Base-by-base conservation (phyloP, 1,140 invertebrate genomes). In the Conus ventricosus region DNA sequence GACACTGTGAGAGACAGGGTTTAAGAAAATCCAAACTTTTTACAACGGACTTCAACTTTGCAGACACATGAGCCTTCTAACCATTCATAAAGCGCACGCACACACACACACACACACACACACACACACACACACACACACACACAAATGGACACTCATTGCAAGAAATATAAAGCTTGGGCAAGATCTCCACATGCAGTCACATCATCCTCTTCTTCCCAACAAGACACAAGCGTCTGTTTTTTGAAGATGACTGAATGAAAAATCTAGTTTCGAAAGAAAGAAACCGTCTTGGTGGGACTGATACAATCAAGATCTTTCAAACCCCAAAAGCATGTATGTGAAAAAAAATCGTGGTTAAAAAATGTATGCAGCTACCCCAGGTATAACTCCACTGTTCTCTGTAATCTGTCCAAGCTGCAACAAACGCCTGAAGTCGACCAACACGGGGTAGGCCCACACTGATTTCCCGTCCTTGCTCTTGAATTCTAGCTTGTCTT, bases 401-500 rank as follows among this genome's bases (percentile, higher is more conserved):
- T 88, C 75, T 17, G 80, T 60, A 13, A 80, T 60, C 23, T 89
- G 89, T 75, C 89, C 51, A 76, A 93, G 89, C 82, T 92, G 91
- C 13, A 94, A 15, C 20, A 94, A 85, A 78, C 94, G 88, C 13
- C 91, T 88, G 88, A 94, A 93, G 90, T 94, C 94, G 27, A 94
- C 92, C 15, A 94, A 89, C 23, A 94, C 91, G 17, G 94, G 93
- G 82, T 90, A 92, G 5, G 88, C 93, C 60, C 90, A 88, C 11
- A 94, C 90, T 13, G 27, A 76, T 71, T 93, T 83, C 11, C 94
- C 93, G 53, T 89, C 90, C 85, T 90, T 92, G 75, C 92, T 92
- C 75, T 89, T 91, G 84, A 94, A 94, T 67, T 88, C 88, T 82
- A 90, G 85, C 85, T 91, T 94, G 25, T 92, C 91, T 53, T 92